Evolutionary conservation across 2,888 invertebrate species (phyloP).

Genomic region (Drosophila paramelanica): DNA sequence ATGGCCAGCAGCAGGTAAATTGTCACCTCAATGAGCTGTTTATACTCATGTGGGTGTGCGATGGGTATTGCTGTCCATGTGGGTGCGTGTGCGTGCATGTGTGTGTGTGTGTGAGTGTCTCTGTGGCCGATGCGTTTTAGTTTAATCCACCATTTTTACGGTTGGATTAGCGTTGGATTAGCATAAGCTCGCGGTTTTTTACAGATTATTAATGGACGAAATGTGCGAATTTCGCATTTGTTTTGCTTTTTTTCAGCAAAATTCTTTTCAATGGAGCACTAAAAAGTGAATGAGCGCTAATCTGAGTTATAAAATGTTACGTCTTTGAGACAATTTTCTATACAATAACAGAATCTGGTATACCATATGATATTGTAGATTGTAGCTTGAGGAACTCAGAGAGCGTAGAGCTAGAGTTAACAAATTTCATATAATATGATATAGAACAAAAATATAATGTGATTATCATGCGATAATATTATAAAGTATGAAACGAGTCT

Average conservation of each 20-base stretch:
- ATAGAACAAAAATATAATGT: too few species aligned
- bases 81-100: slow-evolving; percentile 1
- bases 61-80: slow-evolving; percentile 9
- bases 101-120: slow-evolving; percentile 6
- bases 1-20: slow-evolving; percentile 59
- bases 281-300: slow-evolving; percentile 55
- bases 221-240: neutral
- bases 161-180: slow-evolving; percentile 77
- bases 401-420: too few species aligned
- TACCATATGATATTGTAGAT: too few species aligned
- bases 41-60: neutral
- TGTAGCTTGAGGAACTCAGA: too few species aligned
- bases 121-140: slow-evolving; percentile 44
- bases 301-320: too few species aligned
- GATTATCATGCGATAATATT: too few species aligned
- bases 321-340: too few species aligned
- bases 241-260: slow-evolving; percentile 7
- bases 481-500: too few species aligned
- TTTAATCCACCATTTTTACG: slow-evolving; percentile 77
- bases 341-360: too few species aligned
- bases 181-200: slow-evolving; percentile 72
- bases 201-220: slow-evolving; percentile 23
- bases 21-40: slow-evolving; percentile 36
- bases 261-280: slow-evolving; percentile 31
- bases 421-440: too few species aligned